Base-by-base conservation (phyloP, 2,888 invertebrate species). In the Chorisops tibialis region DNA sequence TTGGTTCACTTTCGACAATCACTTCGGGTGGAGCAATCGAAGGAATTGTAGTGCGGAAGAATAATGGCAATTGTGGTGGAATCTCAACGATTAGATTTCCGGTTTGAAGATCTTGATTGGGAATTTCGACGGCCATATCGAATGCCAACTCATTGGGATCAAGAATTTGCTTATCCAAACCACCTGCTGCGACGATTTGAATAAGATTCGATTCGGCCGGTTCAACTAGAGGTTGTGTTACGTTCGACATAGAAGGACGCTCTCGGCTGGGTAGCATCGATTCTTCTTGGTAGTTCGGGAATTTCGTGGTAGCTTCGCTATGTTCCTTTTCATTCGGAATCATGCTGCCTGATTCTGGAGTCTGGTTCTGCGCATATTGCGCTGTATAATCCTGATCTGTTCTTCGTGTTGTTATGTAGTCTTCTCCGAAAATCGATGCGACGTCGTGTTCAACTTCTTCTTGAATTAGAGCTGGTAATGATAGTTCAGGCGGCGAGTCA, bases 181-280 rank as follows among this genome's bases (percentile, higher is more conserved):
- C 59, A 50, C 51, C 14, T 45, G 51, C 18, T 21, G 58, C 21
- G 16, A 51, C 14, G 16, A 59, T 37, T 21, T 59, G 21, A 16
- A 64, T 47, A n/a, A 64, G 19, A 43, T 62, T 64, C 7, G 63
- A 61, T 59, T 63, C 66, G n/a, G 63, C 63, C n/a, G 22, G 14
- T 3, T 41, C 41, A 5, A 41, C 41, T n/a, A n/a, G n/a, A 9
- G 18, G 7, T 16, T 41, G 41, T 12, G 18, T 41, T 12, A 30
- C 9, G 9, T 30, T 30, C 30, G 30, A 30, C 30, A 30, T 30
- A 9, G 30, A 30, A 30, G 30, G 30, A 2, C 30, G 30, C 9
- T 30, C 30, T 30, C 30, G 30, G 9, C 30, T 30, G 9, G 30
- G 30, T 9, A 30, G 30, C 2, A 30, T 5, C 9, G 30, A 30